Evolutionary conservation across 2,888 invertebrate genomes (phyloP).

Genomic region (Zaprionus bogoriensis): DNA sequence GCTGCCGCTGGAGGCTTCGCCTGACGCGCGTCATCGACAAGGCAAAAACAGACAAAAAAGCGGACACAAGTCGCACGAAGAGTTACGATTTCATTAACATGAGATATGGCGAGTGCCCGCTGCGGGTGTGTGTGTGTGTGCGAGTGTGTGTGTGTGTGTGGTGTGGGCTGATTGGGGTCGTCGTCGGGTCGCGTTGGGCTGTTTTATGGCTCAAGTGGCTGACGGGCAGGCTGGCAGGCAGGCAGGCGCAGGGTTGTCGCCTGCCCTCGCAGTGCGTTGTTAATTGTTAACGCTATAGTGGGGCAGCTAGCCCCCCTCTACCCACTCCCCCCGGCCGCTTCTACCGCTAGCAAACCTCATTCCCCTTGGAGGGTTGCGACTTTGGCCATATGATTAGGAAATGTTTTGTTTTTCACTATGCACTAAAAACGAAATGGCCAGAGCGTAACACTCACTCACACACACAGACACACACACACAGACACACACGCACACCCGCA

Average conservation of each 20-base stretch:
- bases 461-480: conserved; percentile 6
- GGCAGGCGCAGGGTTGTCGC: conserved; percentile 33
- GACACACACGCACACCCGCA: not conserved
- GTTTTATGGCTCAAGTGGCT: conserved; percentile 71
- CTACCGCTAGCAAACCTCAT: not conserved
- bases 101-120: conserved; percentile 72
- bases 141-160: conserved; percentile 4
- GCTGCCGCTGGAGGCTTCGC: conserved; percentile 9
- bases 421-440: conserved; percentile 66
- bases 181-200: conserved; percentile 51
- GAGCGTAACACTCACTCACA: conserved; percentile 26
- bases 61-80: conserved; percentile 70
- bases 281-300: conserved; percentile 62
- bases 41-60: conserved; percentile 48
- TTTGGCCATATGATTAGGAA: conserved; percentile 71
- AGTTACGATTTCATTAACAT: conserved; percentile 79
- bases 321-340: not conserved
- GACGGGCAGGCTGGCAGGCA: conserved; percentile 18
- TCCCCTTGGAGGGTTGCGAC: conserved; percentile 34
- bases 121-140: not conserved
- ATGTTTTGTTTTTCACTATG: conserved; percentile 75
- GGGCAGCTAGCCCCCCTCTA: not conserved
- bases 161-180: conserved; percentile 57
- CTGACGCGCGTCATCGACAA: conserved; percentile 39
- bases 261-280: conserved; percentile 65